Conservation (phyloP, 2,888 invertebrate genomes). For the Melipona bicolor region DNA sequence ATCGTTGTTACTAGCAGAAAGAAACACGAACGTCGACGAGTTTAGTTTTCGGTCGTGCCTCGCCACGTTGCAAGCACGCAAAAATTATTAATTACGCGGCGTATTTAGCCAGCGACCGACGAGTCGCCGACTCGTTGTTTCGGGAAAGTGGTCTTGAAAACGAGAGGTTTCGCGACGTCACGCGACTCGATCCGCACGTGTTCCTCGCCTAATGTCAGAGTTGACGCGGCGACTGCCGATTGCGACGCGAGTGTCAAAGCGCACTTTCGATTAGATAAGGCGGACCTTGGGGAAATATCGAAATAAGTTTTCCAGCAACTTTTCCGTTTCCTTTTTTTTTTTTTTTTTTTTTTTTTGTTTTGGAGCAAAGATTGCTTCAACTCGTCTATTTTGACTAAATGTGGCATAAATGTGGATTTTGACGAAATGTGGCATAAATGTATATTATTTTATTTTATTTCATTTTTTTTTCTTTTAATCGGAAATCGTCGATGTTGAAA, state of each 20-base stretch:
- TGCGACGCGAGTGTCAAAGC: background rate
- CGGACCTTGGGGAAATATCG: background rate
- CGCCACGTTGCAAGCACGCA: slow-evolving; percentile 21
- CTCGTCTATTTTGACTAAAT: too few species aligned
- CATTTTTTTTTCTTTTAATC: too few species aligned
- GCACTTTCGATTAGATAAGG: background rate
- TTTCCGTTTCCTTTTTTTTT: background rate
- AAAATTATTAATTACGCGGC: slow-evolving; percentile 48
- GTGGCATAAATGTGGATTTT: too few species aligned
- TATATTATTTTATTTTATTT: too few species aligned
- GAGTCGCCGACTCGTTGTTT: slow-evolving; percentile 15
- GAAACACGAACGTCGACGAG: background rate
- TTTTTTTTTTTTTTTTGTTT: background rate
- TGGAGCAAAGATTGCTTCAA: too few species aligned
- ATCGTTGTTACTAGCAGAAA: background rate
- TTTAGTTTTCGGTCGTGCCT: background rate
- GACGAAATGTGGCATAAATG: too few species aligned
- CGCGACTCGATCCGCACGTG: slow-evolving; percentile 50
- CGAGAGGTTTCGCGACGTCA: slow-evolving; percentile 49
- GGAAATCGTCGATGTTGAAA: too few species aligned
- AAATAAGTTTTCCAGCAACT: background rate
- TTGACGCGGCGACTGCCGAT: background rate
- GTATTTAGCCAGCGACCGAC: background rate
- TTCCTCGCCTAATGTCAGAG: slow-evolving; percentile 27
- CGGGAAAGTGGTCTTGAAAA: slow-evolving; percentile 20